Evolutionary conservation across 2,113 vertebrate genomes (phyloP), one percentile per base, ranked within the genome.

Genomic region (Chaetodon trifascialis): DNA sequence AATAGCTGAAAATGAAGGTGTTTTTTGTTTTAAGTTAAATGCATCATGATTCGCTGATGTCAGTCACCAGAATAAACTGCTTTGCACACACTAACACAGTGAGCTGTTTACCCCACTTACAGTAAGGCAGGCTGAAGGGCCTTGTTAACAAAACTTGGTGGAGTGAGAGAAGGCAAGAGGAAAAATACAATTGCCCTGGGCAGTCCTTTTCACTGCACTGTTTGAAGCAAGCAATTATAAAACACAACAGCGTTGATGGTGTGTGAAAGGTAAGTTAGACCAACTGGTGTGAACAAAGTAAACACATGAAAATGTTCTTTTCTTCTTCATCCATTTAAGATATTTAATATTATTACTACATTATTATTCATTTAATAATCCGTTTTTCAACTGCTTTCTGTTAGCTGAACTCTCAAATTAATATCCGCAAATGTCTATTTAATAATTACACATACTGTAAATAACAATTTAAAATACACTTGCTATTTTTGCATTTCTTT

Each of bases 141-240:
- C 73, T 84, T 36, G 73, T 84, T 77, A 87, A 84, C 82, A 81
- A 80, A 87, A 58, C 76, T 62, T 80, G 76, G 54, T 71, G 76
- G 52, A 80, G 68, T 77, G 77, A 74, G 73, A 54, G 73, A 68
- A 73, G 73, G 86, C 68, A 84, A 64, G 44, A 69, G 73, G 64
- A 81, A 81, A 76, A 87, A 77, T 49, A 84, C 67, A 64, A 77
- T 58, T 73, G 82, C 82, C 82, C 67, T 34, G 58, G 73, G 82
- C 82, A 59, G 68, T 70, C 49, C 40, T 83, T 60, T 83, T 73
- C 63, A 76, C 65, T 52, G 25, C 83, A 63, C 65, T 68, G 75
- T 81, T 81, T 86, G 66, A 86, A 90, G 77, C 80, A 79, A 73
- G 64, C 86, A 86, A 86, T 85, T 82, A 90, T 79, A 86, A 69